Percentiles rank a stretch among this genome's conserved stretches.
phyloP scores from a whole-genome alignment of 2,113 vertebrate species.

The Elaphurus davidianus region DNA sequence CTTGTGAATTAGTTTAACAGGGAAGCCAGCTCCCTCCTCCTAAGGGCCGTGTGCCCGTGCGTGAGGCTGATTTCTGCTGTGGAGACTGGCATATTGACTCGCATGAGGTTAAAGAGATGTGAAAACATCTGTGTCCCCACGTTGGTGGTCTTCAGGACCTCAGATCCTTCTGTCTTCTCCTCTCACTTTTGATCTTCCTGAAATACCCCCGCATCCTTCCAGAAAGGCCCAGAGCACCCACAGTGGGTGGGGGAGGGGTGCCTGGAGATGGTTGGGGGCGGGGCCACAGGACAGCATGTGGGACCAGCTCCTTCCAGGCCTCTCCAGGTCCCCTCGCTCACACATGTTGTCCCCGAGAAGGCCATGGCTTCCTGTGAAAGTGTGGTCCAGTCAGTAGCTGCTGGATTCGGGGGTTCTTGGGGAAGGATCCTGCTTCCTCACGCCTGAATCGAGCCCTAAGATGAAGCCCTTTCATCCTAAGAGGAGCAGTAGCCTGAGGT shows the following conservation, averaged over 20 bases:
- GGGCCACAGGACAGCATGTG: neutral
- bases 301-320: neutral
- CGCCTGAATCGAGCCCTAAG: neutral
- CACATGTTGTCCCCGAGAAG: neutral
- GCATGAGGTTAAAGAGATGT: neutral
- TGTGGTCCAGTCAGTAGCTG: neutral
- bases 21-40: neutral
- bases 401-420: neutral
- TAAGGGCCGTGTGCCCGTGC: neutral
- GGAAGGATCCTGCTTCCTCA: neutral
- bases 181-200: neutral
- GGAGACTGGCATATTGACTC: neutral
- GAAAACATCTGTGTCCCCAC: neutral
- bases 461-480: neutral
- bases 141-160: neutral
- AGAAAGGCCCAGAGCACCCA: neutral
- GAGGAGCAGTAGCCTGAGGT: neutral
- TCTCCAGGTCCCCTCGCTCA: neutral
- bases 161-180: neutral
- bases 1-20: neutral
- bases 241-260: fast-evolving
- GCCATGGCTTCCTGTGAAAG: neutral
- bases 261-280: neutral
- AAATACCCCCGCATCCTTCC: neutral
- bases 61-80: neutral